Evolutionary conservation across 1,140 invertebrate genomes (phyloP), one percentile per base, ranked within the genome.

Genomic region (Paracyclopina nana): DNA sequence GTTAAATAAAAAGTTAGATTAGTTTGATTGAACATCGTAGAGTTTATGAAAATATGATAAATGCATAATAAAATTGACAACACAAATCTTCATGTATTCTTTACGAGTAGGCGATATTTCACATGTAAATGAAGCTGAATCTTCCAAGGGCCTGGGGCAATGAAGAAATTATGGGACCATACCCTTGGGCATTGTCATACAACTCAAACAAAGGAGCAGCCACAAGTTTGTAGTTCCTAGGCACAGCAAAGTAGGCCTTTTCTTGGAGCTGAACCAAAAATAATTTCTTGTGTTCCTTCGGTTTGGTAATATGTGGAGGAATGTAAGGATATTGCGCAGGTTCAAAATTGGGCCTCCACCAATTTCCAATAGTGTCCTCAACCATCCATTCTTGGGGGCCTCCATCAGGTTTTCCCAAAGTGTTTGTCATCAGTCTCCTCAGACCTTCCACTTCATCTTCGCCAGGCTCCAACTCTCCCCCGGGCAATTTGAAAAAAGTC

Each of bases 281-380:
- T n/a, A 99, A 68, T 56, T 88, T 75, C 63, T 94, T 97, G 61
- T 97, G 91, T 69, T 99, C 95, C 64, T 99, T 99, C 3, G 95
- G 95, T 68, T 96, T 97, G 2, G 91, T 96, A 53, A 98, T 95
- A 63, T 99, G 95, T 26, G 94, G 90, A 28, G 92, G 91, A 58
- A 98, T 79, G 68, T 99, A 99, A 0, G 95, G 95, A 69, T 99
- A 99, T 62, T 95, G 88, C 25, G 95, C 92, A 29, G 94, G 92
- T 70, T 99, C 95, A 70, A 99, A 99, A 70, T 99, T 98, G 0
- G 95, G 94, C 58, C 95, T 70, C 92, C 92, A 99, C 95, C 95
- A 99, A 65, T 48, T 48, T 6, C 91, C 92, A 62, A 98, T 92
- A 2, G 85, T 90, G 62, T 99, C 92, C 68, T 98, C 94, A 55